Percentiles rank a stretch among this genome's conserved stretches.
phyloP scores from a whole-genome alignment of 2,113 vertebrate species.

The Gorsachius goisagi region DNA sequence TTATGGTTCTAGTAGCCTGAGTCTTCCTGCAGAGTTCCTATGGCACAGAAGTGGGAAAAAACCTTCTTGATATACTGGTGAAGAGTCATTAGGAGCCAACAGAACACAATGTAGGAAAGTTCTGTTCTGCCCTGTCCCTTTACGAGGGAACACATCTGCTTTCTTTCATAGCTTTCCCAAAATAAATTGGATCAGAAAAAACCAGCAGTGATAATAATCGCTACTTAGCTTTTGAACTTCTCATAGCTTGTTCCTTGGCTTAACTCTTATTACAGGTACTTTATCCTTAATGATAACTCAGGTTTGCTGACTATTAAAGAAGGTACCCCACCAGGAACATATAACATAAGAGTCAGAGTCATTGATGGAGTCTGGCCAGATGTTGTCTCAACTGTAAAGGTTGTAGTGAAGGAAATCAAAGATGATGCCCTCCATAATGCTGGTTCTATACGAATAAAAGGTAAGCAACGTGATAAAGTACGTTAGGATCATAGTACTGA shows the following conservation, averaged over 20 bases:
- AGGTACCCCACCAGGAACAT: constrained; percentile 78
- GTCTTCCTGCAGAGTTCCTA: not conserved
- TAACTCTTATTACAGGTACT: constrained; percentile 74
- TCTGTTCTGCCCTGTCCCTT: not conserved
- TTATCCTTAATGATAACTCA: constrained; percentile 82
- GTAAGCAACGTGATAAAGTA: constrained; percentile 57
- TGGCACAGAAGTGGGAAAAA: not conserved
- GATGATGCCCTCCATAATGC: constrained; percentile 77
- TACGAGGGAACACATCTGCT: not conserved
- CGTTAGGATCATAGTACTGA: fast-evolving
- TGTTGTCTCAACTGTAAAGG: constrained; percentile 80
- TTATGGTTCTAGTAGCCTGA: not conserved
- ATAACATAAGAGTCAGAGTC: constrained; percentile 82
- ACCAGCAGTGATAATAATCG: not conserved
- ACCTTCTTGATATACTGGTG: not conserved
- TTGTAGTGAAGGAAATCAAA: constrained; percentile 79
- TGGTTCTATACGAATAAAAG: constrained; percentile 80
- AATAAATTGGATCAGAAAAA: not conserved
- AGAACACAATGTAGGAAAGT: not conserved
- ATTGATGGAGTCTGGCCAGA: constrained; percentile 87
- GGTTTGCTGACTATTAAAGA: constrained; percentile 83
- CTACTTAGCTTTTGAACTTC: constrained; percentile 10
- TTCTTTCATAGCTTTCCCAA: not conserved
- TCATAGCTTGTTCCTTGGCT: constrained; percentile 40
- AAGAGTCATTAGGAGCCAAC: not conserved